Conservation (phyloP, 1,140 invertebrate species). For the Drosophila pruinosa region DNA sequence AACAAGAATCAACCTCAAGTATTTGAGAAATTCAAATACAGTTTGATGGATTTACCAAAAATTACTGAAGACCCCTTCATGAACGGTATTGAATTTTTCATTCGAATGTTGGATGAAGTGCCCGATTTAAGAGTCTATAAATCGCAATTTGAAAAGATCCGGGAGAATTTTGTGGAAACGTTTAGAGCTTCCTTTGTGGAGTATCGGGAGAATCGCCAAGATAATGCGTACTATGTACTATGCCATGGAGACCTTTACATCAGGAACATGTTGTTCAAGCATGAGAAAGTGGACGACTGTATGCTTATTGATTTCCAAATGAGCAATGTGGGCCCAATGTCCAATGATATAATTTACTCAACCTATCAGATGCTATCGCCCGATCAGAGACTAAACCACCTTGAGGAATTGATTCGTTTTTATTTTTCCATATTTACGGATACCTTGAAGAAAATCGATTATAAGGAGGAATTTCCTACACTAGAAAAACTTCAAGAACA, state of each 20-base stretch:
- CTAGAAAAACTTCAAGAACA: neutral
- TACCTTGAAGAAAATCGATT: constrained; percentile 6
- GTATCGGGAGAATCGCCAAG: constrained; percentile 10
- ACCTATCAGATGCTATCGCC: constrained; percentile 8
- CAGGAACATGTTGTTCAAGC: constrained; percentile 36
- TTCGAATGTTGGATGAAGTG: constrained; percentile 16
- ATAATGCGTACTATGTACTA: constrained; percentile 16
- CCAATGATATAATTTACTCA: constrained; percentile 29
- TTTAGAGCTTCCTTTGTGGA: neutral
- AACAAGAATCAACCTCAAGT: constrained; percentile 6
- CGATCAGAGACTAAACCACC: neutral
- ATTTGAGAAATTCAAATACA: constrained; percentile 17
- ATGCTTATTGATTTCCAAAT: constrained; percentile 35
- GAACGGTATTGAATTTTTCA: constrained; percentile 16
- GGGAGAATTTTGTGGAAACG: neutral
- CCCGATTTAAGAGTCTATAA: constrained; percentile 3
- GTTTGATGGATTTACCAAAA: neutral
- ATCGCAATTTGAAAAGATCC: neutral
- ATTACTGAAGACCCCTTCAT: constrained; percentile 13
- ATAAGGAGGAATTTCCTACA: neutral
- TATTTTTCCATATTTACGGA: constrained; percentile 4
- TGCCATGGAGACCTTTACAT: constrained; percentile 37
- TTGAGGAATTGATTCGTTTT: neutral
- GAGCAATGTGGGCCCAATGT: constrained; percentile 18
- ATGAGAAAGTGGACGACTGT: constrained; percentile 2